A percentile compares a stretch with the other conserved stretches of the same genome.
phyloP scores from a whole-genome alignment of 2,888 invertebrate species.

The Sthenelais limicola region DNA sequence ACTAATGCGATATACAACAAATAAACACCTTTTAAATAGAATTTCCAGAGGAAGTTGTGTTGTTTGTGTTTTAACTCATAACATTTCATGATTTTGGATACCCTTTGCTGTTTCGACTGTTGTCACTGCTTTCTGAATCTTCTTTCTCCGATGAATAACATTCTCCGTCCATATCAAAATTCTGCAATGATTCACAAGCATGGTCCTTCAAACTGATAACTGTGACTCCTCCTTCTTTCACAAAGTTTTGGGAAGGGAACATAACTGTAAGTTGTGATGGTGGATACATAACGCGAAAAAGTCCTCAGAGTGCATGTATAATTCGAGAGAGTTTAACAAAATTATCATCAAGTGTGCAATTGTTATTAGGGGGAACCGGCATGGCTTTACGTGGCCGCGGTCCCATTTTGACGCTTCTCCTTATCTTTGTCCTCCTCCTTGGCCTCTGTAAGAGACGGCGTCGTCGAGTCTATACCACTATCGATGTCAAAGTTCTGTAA shows the following conservation, averaged over 20 bases:
- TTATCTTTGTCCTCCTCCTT: conserved; percentile 16
- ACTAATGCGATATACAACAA: too few relatives aligned
- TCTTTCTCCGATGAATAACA: conserved; percentile 8
- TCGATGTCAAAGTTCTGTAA: conserved; percentile 31
- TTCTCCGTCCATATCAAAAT: conserved; percentile 19
- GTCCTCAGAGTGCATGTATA: neutral
- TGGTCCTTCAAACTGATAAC: conserved; percentile 6
- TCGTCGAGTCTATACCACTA: neutral
- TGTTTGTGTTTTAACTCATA: too few relatives aligned
- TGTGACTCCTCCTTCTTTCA: too few relatives aligned
- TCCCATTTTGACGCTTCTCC: neutral
- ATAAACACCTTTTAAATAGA: too few relatives aligned
- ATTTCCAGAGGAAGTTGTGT: too few relatives aligned
- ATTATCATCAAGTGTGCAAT: neutral
- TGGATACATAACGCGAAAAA: neutral
- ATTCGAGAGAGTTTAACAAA: conserved; percentile 1
- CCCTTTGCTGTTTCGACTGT: too few relatives aligned
- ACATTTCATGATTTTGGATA: too few relatives aligned
- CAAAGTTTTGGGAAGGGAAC: too few relatives aligned
- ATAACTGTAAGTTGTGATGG: neutral
- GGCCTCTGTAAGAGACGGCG: too few relatives aligned
- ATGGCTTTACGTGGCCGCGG: conserved; percentile 1
- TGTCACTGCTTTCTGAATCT: conserved; percentile 6
- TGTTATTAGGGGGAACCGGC: neutral
- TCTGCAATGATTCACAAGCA: conserved; percentile 36